Evolutionary conservation across 2,113 vertebrate genomes (phyloP).

Genomic region (Anolis sagrei): DNA sequence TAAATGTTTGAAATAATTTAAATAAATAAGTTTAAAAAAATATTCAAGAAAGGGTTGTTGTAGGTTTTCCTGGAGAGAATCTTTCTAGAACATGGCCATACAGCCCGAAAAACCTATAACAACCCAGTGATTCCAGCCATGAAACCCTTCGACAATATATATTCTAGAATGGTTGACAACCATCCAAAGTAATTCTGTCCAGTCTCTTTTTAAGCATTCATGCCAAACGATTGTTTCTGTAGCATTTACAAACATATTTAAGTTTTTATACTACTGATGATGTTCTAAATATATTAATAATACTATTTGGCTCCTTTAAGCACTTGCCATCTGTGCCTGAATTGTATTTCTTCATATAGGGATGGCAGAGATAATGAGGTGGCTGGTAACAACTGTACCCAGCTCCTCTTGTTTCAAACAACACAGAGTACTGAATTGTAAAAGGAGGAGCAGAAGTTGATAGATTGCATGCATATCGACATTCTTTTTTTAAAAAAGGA

Average conservation of each 20-base stretch:
- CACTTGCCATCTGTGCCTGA: not conserved
- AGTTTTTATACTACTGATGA: not conserved
- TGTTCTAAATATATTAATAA: not conserved
- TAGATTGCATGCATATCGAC: not conserved
- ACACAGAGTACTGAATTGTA: not conserved
- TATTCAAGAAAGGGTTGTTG: too few species aligned
- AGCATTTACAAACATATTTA: not conserved
- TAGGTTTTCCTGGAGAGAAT: too few species aligned
- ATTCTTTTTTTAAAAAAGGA: too few species aligned
- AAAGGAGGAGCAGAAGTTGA: not conserved
- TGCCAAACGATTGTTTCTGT: not conserved
- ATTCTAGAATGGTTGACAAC: not conserved
- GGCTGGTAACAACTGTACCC: slow-evolving; percentile 1
- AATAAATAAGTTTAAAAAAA: too few species aligned
- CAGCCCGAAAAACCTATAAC: too few species aligned
- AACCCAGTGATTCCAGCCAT: too few species aligned
- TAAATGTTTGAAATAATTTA: too few species aligned
- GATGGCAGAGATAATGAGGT: slow-evolving; percentile 20
- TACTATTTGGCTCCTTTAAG: not conserved
- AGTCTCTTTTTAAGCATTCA: not conserved
- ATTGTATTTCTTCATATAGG: slow-evolving; percentile 18
- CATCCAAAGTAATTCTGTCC: not conserved
- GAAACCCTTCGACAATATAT: too few species aligned
- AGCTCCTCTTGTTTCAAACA: slow-evolving; percentile 11
- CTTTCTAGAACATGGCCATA: too few species aligned